Percentiles rank a stretch among this genome's conserved stretches.
phyloP scores from a whole-genome alignment of 2,888 invertebrate species.

The Himalopsyche japonica region DNA sequence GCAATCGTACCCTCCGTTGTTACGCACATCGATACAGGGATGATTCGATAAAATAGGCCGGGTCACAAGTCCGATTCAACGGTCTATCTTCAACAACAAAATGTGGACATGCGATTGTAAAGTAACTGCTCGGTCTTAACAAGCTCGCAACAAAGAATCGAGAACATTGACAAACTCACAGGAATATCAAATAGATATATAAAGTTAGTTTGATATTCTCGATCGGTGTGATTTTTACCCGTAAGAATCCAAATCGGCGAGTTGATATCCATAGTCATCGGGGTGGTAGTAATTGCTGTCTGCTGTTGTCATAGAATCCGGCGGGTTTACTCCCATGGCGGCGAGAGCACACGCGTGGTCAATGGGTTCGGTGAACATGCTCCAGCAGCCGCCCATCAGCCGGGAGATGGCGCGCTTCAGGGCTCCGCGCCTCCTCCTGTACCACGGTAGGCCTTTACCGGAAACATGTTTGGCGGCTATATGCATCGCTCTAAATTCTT shows the following conservation, averaged over 20 bases:
- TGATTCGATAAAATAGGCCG: too few species aligned
- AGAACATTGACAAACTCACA: too few species aligned
- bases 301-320: background rate
- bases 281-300: background rate
- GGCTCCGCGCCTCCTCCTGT: slow-evolving; percentile 27
- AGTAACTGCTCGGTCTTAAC: too few species aligned
- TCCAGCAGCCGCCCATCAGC: slow-evolving; percentile 40
- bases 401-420: slow-evolving; percentile 44
- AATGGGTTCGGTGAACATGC: background rate
- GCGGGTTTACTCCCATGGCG: slow-evolving; percentile 45
- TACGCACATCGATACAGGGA: too few species aligned
- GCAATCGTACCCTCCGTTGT: too few species aligned
- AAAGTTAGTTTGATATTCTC: too few species aligned
- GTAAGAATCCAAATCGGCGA: background rate
- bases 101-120: too few species aligned
- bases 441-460: slow-evolving; percentile 3
- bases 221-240: background rate
- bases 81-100: too few species aligned
- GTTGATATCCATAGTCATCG: background rate
- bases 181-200: too few species aligned
- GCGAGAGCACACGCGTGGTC: slow-evolving; percentile 51
- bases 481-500: slow-evolving; percentile 11
- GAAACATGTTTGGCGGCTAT: slow-evolving; percentile 21
- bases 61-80: too few species aligned
- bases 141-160: too few species aligned